Percentiles rank a stretch among this genome's conserved stretches.
These are phyloP conservation scores for Myzus persicae DNA, from an alignment of 1,140 invertebrate genomes.

Conservation along the genomic window DNA sequence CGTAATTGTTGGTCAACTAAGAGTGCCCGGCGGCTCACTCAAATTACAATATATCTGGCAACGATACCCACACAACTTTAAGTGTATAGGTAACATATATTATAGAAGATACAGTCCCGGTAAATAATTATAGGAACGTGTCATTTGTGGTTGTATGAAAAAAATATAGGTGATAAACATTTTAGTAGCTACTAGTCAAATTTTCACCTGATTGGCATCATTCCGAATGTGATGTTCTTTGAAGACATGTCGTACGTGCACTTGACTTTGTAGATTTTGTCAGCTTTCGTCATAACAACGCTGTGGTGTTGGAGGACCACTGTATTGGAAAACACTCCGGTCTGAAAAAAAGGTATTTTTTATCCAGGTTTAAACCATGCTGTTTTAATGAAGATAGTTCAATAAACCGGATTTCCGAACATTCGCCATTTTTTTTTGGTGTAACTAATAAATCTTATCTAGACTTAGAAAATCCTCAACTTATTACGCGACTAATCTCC, in stretches of 20 bases:
- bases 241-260: constrained; percentile 97
- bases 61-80: neutral
- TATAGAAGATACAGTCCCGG: neutral
- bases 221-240: constrained; percentile 95
- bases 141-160: neutral
- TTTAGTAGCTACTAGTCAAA: neutral
- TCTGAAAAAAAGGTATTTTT: constrained; percentile 68
- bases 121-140: neutral
- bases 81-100: neutral
- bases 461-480: neutral
- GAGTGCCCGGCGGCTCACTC: neutral
- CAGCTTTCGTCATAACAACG: constrained; percentile 95
- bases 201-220: constrained; percentile 89
- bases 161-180: neutral
- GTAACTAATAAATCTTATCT: constrained; percentile 20
- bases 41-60: neutral
- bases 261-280: constrained; percentile 96
- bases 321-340: constrained; percentile 92
- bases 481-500: neutral
- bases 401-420: neutral
- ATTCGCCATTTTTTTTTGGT: neutral
- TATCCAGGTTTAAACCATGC: no score
- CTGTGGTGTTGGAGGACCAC: constrained; percentile 95
- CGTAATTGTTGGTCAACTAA: neutral
- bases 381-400: constrained; percentile 3